These are phyloP conservation scores for Apomyelois bistriatella DNA, from an alignment of 2,888 invertebrate genomes.

Conservation along the genomic window DNA sequence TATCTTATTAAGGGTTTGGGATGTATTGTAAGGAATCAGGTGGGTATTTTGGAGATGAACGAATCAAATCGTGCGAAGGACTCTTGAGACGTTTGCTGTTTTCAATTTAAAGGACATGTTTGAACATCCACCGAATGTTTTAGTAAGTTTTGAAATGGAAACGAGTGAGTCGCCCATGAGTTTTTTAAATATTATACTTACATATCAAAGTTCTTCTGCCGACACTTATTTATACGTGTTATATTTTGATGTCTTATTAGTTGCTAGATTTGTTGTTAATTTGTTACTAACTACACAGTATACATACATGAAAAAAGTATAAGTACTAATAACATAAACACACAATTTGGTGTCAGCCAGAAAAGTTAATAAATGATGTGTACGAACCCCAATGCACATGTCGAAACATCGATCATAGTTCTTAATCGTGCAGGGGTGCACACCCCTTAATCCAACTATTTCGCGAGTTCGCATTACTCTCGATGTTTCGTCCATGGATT, in stretches of 20 bases:
- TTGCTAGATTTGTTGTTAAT: background rate
- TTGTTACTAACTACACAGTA: background rate
- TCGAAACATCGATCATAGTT: conserved; percentile 54
- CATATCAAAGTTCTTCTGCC: no score
- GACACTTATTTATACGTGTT: no score
- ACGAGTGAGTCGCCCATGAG: no score
- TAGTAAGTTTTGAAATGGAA: no score
- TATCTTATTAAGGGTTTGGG: conserved; percentile 26
- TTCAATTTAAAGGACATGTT: no score
- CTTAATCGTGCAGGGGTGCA: conserved; percentile 35
- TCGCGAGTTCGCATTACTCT: conserved; percentile 6
- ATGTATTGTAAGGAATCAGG: conserved; percentile 4
- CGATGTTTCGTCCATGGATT: conserved; percentile 10
- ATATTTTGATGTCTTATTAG: no score
- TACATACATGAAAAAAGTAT: background rate
- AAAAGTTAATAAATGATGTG: conserved; percentile 50
- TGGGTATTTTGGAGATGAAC: background rate
- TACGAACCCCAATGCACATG: conserved; percentile 43
- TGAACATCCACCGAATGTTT: no score
- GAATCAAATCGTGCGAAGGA: background rate
- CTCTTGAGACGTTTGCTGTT: background rate
- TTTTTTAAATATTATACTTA: no score
- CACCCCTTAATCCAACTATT: conserved; percentile 26
- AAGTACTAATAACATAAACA: conserved; percentile 4
- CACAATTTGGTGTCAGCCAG: conserved; percentile 29